phyloP scores from a whole-genome alignment of 2,888 invertebrate genomes.

The Seira sanloemensis region DNA sequence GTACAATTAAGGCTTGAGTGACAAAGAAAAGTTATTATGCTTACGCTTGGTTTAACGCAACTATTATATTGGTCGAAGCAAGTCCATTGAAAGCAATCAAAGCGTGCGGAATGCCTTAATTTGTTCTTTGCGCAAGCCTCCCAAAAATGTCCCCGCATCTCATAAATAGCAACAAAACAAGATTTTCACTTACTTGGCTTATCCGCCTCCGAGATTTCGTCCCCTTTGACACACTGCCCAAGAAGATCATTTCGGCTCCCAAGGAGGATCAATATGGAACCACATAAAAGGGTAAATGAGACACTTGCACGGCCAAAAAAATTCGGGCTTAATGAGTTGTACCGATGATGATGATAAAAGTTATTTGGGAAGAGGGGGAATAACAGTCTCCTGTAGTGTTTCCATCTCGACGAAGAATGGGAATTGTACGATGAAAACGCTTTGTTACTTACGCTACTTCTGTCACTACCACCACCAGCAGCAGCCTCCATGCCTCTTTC shows the following conservation, averaged over 20 bases:
- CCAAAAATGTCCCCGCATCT: too few relatives aligned
- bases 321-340: slow-evolving; percentile 58
- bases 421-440: slow-evolving; percentile 25
- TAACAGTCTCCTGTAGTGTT: slow-evolving; percentile 46
- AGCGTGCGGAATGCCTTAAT: too few relatives aligned
- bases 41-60: too few relatives aligned
- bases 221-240: slow-evolving; percentile 67
- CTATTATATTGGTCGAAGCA: too few relatives aligned
- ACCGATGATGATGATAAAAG: slow-evolving; percentile 52
- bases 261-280: slow-evolving; percentile 63
- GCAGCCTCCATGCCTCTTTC: slow-evolving; percentile 12
- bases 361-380: slow-evolving; percentile 43
- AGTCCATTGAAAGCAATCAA: too few relatives aligned
- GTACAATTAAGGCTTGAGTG: too few relatives aligned
- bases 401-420: slow-evolving; percentile 48
- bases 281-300: slow-evolving; percentile 66
- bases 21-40: too few relatives aligned
- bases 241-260: slow-evolving; percentile 65
- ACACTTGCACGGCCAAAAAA: slow-evolving; percentile 65
- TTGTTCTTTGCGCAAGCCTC: too few relatives aligned
- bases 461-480: slow-evolving; percentile 32
- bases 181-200: slow-evolving; percentile 73
- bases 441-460: slow-evolving; percentile 20
- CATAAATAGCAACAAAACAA: too few relatives aligned
- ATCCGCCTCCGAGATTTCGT: slow-evolving; percentile 71